These are phyloP conservation scores for Spea hammondii DNA, from an alignment of 2,797 vertebrate genomes.

Conservation along the genomic window DNA sequence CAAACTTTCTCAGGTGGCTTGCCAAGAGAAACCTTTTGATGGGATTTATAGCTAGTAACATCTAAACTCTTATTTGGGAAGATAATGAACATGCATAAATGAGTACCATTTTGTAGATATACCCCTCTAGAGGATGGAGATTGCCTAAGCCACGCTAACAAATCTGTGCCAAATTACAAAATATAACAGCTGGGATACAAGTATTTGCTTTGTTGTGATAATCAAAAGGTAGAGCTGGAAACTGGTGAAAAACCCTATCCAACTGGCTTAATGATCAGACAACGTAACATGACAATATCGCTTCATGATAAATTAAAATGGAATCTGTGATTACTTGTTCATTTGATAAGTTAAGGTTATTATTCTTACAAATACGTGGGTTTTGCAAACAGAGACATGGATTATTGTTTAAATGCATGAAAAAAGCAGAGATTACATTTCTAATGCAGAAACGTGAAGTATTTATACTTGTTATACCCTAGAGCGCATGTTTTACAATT, in stretches of 20 bases:
- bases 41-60: slow-evolving; percentile 43
- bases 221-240: slow-evolving; percentile 37
- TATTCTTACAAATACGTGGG: too few species aligned
- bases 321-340: too few species aligned
- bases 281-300: too few species aligned
- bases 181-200: slow-evolving; percentile 40
- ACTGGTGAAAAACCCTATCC: slow-evolving; percentile 10
- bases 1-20: slow-evolving; percentile 51
- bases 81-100: slow-evolving; percentile 48
- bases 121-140: slow-evolving; percentile 38
- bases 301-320: too few species aligned
- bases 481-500: too few species aligned
- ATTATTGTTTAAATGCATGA: too few species aligned
- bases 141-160: slow-evolving; percentile 40
- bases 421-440: too few species aligned
- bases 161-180: slow-evolving; percentile 47
- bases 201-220: slow-evolving; percentile 36
- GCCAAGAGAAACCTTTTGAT: slow-evolving; percentile 49
- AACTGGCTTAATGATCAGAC: neutral
- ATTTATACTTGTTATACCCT: too few species aligned
- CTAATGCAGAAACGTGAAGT: too few species aligned
- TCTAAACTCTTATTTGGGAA: slow-evolving; percentile 45
- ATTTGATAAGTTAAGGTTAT: too few species aligned
- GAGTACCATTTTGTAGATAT: slow-evolving; percentile 41
- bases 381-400: too few species aligned